Conservation (phyloP, 2,113 vertebrate genomes). For the Psittacus erithacus region DNA sequence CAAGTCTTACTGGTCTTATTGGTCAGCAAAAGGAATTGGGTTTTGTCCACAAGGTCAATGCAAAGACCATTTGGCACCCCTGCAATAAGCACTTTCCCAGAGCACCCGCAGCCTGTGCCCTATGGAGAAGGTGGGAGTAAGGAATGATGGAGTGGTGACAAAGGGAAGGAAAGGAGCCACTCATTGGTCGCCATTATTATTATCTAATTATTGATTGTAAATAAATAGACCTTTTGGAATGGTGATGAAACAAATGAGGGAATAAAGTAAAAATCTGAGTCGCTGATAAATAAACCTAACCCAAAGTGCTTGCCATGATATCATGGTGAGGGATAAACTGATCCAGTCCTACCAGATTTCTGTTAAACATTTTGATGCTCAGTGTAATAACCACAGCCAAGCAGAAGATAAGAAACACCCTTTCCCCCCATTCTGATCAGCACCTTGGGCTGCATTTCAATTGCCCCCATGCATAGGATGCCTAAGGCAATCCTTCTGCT, state of each 20-base stretch:
- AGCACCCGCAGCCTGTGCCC: accelerated
- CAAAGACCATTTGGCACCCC: accelerated
- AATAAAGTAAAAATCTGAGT: background rate
- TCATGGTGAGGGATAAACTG: background rate
- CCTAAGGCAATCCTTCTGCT: background rate
- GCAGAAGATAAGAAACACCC: background rate
- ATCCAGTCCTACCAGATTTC: background rate
- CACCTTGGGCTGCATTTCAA: background rate
- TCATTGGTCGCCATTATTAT: background rate
- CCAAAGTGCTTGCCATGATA: background rate
- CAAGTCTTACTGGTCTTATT: background rate
- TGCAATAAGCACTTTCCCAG: background rate
- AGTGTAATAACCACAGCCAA: background rate
- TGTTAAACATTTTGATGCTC: slow-evolving; percentile 4
- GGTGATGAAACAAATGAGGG: background rate
- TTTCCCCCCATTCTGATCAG: background rate
- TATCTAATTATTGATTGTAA: background rate
- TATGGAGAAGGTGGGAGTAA: background rate
- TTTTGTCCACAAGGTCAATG: background rate
- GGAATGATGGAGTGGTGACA: background rate
- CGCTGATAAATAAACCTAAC: background rate
- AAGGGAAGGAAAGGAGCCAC: background rate
- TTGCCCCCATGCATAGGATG: background rate
- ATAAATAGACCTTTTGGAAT: slow-evolving; percentile 31
- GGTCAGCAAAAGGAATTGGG: background rate